Percentiles rank a stretch among this genome's conserved stretches.
Conservation (phyloP, 2,888 invertebrate species). For the Mellilla xanthometata region DNA sequence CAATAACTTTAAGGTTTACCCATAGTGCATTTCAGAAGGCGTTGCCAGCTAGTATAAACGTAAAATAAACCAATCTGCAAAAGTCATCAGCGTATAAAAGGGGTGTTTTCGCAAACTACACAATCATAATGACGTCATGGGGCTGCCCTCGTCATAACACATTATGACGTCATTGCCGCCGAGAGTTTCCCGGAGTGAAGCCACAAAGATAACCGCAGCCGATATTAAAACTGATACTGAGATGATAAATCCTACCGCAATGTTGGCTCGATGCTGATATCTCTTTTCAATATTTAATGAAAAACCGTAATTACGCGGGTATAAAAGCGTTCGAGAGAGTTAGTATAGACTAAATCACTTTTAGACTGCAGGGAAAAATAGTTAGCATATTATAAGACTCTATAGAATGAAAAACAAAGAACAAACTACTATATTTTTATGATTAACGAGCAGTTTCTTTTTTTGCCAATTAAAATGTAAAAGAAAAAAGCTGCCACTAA, state of each 20-base stretch:
- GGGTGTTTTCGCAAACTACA: conserved; percentile 18
- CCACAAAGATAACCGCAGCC: conserved; percentile 27
- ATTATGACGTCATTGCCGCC: conserved; percentile 33
- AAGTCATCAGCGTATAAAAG: conserved; percentile 2
- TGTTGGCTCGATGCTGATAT: conserved; percentile 15
- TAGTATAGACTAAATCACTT: too few species aligned
- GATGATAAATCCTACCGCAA: conserved; percentile 19
- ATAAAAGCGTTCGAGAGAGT: not conserved
- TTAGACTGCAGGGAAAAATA: too few species aligned
- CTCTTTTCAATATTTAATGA: conserved; percentile 20
- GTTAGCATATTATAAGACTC: too few species aligned
- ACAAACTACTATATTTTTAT: too few species aligned
- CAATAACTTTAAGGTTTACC: too few species aligned
- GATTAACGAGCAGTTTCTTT: too few species aligned
- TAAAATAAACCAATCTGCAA: conserved; percentile 1
- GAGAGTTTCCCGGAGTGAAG: conserved; percentile 39
- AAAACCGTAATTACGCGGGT: conserved; percentile 14
- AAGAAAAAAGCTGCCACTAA: conserved; percentile 10
- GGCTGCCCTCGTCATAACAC: conserved; percentile 24
- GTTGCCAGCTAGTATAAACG: not conserved
- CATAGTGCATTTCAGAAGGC: not conserved
- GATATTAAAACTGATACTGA: conserved; percentile 31
- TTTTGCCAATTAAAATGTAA: not conserved
- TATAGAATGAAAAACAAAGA: too few species aligned
- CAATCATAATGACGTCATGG: conserved; percentile 29